Conservation (phyloP, 2,113 vertebrate species). For the Oreotrochilus melanogaster region DNA sequence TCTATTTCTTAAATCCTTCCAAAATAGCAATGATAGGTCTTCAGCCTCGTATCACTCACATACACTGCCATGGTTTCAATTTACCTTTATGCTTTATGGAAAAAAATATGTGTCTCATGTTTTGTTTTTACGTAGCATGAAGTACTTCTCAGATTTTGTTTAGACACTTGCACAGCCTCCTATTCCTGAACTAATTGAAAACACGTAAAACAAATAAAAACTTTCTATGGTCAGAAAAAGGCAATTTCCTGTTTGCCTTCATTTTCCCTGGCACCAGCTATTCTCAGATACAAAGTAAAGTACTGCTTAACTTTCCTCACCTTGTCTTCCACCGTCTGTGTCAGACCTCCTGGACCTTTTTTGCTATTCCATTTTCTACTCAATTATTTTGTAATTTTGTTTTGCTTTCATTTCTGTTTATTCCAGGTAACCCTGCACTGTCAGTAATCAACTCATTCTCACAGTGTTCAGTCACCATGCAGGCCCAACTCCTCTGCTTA, state of each 20-base stretch:
- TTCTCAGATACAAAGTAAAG: background rate
- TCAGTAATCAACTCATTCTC: accelerated
- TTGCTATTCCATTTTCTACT: background rate
- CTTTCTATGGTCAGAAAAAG: background rate
- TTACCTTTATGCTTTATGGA: background rate
- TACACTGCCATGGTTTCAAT: background rate
- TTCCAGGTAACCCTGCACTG: background rate
- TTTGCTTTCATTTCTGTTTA: background rate
- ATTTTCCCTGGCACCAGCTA: background rate
- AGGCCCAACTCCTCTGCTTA: background rate
- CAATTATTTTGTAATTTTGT: background rate
- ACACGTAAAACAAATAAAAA: background rate
- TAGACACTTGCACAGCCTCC: background rate
- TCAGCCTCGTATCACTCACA: background rate
- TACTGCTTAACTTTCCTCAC: background rate
- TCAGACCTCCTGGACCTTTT: background rate
- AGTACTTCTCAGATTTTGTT: background rate
- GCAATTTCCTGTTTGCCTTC: background rate
- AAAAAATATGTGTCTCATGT: background rate
- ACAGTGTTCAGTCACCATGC: background rate
- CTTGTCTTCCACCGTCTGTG: background rate
- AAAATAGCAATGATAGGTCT: background rate
- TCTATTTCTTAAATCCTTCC: background rate
- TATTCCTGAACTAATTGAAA: conserved; percentile 13
- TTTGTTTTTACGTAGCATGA: background rate